Evolutionary conservation across 2,797 vertebrate species (phyloP).

Genomic region (Gadopsis bispinosus): DNA sequence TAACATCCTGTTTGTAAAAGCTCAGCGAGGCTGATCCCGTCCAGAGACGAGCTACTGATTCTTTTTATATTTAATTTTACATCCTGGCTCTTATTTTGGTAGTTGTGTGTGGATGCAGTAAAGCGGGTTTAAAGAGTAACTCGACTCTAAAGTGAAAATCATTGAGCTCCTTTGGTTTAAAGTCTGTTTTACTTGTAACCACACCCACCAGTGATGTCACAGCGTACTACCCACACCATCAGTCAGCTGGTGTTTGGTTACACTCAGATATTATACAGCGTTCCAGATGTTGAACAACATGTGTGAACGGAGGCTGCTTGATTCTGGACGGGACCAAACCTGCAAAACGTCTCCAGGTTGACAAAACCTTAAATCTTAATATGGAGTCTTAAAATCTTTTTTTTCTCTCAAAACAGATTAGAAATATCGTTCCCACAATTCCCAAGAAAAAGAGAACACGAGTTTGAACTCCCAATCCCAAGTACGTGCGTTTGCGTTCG

Average conservation of each 20-base stretch:
- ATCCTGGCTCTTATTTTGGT: constrained; percentile 2
- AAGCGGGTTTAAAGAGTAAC: not conserved
- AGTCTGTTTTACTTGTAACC: not conserved
- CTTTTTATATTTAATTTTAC: not conserved
- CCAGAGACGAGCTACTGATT: constrained; percentile 35
- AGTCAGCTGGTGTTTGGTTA: not conserved
- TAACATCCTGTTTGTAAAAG: constrained; percentile 53
- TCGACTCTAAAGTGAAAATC: not conserved
- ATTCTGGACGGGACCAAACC: constrained; percentile 44
- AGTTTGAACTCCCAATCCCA: not conserved
- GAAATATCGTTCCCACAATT: not conserved
- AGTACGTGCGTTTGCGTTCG: not conserved
- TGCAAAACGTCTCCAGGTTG: not conserved
- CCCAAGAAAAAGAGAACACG: not conserved
- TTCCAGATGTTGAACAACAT: not conserved
- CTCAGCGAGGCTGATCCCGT: constrained; percentile 22
- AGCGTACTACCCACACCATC: not conserved
- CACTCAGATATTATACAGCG: not conserved
- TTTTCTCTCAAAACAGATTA: not conserved
- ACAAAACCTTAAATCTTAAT: not conserved
- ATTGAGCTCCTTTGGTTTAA: not conserved
- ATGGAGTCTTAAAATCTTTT: not conserved
- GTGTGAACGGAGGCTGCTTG: not conserved
- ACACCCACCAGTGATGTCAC: not conserved
- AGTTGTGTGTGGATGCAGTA: not conserved